These are phyloP conservation scores for Calosoma granatense DNA, from an alignment of 1,140 invertebrate species.

Conservation along the genomic window DNA sequence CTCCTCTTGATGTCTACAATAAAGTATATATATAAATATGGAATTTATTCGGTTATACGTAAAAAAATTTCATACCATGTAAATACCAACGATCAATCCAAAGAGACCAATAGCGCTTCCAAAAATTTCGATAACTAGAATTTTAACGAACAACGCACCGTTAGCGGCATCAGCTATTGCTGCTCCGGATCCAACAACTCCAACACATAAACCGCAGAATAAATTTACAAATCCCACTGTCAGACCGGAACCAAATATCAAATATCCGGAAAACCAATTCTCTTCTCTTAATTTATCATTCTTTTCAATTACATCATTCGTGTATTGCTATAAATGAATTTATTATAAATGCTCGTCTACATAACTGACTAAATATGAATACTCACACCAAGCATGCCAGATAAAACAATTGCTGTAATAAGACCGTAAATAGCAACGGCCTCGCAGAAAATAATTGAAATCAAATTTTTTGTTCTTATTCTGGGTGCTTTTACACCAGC, in stretches of 20 bases:
- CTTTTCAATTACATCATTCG: conserved; percentile 15
- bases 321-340: conserved; percentile 12
- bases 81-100: conserved; percentile 83
- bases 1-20: neutral
- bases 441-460: conserved; percentile 91
- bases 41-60: no score
- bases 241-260: conserved; percentile 80
- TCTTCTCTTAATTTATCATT: conserved; percentile 13
- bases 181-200: conserved; percentile 83
- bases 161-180: conserved; percentile 85
- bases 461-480: conserved; percentile 98
- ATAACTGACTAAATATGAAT: neutral
- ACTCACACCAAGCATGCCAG: conserved; percentile 48
- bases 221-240: conserved; percentile 80
- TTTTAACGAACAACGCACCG: conserved; percentile 78
- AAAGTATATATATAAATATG: neutral
- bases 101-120: conserved; percentile 87
- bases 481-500: conserved; percentile 96
- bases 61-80: conserved; percentile 41
- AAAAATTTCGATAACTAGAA: conserved; percentile 89
- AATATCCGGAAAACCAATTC: conserved; percentile 60
- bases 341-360: neutral
- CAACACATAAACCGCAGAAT: conserved; percentile 80
- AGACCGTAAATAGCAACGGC: conserved; percentile 91
- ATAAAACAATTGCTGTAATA: conserved; percentile 84